Percentiles rank a stretch among this genome's conserved stretches.
These are phyloP conservation scores for Tipula helvola DNA, from an alignment of 2,888 invertebrate species.

Conservation along the genomic window DNA sequence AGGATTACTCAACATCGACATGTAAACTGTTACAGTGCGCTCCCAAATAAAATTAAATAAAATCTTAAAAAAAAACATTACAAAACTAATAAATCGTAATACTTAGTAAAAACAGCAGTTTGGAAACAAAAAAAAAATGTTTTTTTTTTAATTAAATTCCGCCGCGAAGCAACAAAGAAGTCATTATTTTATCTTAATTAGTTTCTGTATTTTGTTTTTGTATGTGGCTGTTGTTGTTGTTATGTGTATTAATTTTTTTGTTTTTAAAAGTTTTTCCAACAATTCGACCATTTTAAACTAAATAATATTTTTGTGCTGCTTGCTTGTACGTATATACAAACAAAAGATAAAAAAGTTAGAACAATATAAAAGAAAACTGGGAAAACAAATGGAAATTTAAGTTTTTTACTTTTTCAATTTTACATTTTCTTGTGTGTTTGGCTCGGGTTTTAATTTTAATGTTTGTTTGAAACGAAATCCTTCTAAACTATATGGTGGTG, in stretches of 20 bases:
- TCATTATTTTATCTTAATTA: conserved; percentile 20
- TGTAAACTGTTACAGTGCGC: background rate
- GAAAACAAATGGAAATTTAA: conserved; percentile 9
- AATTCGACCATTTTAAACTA: conserved; percentile 6
- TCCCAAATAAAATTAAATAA: background rate
- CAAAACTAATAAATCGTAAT: conserved; percentile 5
- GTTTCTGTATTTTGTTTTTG: conserved; percentile 12
- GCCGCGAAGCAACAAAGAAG: conserved; percentile 16
- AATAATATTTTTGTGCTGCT: background rate
- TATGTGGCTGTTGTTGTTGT: background rate
- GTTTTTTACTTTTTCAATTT: background rate
- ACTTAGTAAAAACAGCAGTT: conserved; percentile 5
- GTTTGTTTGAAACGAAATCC: conserved; percentile 8
- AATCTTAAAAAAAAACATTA: background rate
- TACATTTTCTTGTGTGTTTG: background rate
- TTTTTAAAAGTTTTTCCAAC: background rate
- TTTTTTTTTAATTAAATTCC: conserved; percentile 16
- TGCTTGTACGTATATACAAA: background rate
- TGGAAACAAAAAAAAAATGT: conserved; percentile 10
- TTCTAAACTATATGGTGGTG: background rate
- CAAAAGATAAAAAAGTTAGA: background rate
- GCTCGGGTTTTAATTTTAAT: background rate
- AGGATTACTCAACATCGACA: background rate
- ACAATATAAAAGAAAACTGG: background rate
- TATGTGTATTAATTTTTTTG: background rate